phyloP scores from a whole-genome alignment of 2,888 invertebrate genomes.

The Pandemis corylana region DNA sequence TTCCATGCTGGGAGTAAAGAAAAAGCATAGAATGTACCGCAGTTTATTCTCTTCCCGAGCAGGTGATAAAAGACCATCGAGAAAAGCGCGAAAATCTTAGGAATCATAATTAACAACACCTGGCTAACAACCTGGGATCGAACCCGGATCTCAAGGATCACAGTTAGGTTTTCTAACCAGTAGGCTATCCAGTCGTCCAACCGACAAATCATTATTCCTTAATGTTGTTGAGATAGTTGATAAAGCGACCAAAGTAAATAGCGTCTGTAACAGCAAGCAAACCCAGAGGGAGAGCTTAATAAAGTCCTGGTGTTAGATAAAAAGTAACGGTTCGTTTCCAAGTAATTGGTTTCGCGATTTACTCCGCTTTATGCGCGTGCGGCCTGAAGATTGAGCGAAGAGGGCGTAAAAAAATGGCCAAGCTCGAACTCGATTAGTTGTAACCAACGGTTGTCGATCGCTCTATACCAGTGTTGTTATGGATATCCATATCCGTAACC shows the following conservation, averaged over 20 bases:
- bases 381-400: slow-evolving; percentile 24
- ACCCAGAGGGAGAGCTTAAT: not conserved
- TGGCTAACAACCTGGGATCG: too few species aligned
- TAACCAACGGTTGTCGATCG: not conserved
- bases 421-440: not conserved
- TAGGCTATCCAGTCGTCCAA: too few species aligned
- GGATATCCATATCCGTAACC: too few species aligned
- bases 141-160: too few species aligned
- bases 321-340: slow-evolving; percentile 42
- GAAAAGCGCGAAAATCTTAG: too few species aligned
- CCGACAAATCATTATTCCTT: not conserved
- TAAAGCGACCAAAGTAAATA: not conserved
- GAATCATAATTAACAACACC: too few species aligned
- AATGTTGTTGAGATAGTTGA: not conserved
- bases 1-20: too few species aligned
- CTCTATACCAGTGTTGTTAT: too few species aligned
- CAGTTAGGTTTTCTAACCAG: too few species aligned
- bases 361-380: slow-evolving; percentile 33
- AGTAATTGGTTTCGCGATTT: slow-evolving; percentile 42
- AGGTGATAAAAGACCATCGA: too few species aligned
- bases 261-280: not conserved
- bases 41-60: too few species aligned
- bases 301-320: slow-evolving; percentile 21
- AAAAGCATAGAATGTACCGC: too few species aligned
- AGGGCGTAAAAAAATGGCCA: slow-evolving; percentile 20